phyloP scores from a whole-genome alignment of 2,888 invertebrate species.

The Lutraria lutraria region DNA sequence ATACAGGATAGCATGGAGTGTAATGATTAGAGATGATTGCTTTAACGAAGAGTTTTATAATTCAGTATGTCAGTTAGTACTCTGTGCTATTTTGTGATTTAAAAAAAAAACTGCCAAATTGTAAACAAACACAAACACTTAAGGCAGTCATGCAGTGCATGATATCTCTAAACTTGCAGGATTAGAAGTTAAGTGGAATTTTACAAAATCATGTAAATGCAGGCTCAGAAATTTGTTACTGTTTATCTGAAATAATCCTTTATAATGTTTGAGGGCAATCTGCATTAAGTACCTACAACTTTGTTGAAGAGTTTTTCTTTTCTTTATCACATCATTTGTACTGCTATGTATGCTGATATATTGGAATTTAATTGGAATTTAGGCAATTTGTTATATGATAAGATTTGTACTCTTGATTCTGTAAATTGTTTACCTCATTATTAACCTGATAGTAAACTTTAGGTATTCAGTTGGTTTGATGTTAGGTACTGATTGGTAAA shows the following conservation, averaged over 20 bases:
- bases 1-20: not conserved
- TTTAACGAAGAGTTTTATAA: not conserved
- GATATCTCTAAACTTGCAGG: no score
- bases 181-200: no score
- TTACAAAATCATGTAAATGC: no score
- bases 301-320: not conserved
- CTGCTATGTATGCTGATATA: no score
- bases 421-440: not conserved
- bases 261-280: no score
- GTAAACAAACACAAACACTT: no score
- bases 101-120: not conserved
- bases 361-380: not conserved
- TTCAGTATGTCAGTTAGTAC: not conserved
- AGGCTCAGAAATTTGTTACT: no score
- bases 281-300: not conserved
- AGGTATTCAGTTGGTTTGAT: not conserved
- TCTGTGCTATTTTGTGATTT: not conserved
- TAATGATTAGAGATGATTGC: not conserved
- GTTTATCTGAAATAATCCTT: no score
- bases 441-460: not conserved
- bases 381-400: not conserved
- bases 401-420: not conserved
- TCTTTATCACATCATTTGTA: not conserved
- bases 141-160: no score
- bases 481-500: not conserved